These are phyloP conservation scores for Cyphomyrus plagiostoma DNA, from an alignment of 2,113 vertebrate species.

Conservation along the genomic window DNA sequence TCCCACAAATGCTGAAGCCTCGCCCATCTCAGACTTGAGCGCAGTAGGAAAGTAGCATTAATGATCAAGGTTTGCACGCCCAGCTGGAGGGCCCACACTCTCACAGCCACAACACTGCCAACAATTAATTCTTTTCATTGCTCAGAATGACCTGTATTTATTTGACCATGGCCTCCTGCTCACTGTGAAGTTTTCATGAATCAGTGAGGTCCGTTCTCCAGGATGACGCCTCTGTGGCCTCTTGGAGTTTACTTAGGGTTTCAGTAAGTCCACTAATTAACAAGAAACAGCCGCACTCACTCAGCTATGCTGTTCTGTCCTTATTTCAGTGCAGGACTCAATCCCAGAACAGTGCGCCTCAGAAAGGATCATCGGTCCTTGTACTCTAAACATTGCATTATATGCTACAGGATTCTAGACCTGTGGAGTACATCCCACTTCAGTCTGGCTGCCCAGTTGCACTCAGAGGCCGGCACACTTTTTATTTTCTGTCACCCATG, in stretches of 20 bases:
- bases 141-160: background rate
- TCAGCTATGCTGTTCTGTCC: background rate
- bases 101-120: background rate
- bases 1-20: background rate
- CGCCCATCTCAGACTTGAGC: background rate
- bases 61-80: background rate
- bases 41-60: background rate
- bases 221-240: background rate
- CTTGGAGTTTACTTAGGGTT: background rate
- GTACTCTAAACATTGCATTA: background rate
- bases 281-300: background rate
- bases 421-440: background rate
- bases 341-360: background rate
- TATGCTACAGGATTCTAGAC: background rate
- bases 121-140: background rate
- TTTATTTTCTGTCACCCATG: constrained; percentile 10
- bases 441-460: background rate
- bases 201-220: background rate
- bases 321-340: background rate
- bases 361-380: background rate
- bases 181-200: background rate
- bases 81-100: background rate
- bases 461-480: background rate
- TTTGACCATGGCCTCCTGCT: background rate
- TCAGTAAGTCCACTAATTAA: background rate